phyloP scores from a whole-genome alignment of 2,797 vertebrate genomes.

The Distichodus sexfasciatus region DNA sequence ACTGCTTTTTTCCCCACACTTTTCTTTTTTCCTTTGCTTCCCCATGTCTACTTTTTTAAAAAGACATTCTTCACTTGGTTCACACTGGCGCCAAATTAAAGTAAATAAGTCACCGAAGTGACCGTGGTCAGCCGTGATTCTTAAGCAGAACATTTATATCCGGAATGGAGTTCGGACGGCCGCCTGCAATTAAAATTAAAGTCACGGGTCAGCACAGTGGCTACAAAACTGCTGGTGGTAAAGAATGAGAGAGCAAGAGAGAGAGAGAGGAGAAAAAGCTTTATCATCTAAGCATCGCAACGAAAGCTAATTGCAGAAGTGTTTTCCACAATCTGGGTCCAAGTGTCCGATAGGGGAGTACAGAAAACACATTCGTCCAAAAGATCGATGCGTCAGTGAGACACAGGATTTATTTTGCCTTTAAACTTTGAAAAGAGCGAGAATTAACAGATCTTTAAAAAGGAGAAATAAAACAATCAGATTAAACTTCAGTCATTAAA shows the following conservation, averaged over 20 bases:
- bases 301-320: slow-evolving; percentile 7
- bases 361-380: slow-evolving; percentile 7
- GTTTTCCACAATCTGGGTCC: slow-evolving; percentile 20
- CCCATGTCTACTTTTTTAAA: slow-evolving; percentile 61
- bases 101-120: slow-evolving; percentile 55
- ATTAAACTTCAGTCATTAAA: no score
- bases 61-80: no score
- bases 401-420: not conserved
- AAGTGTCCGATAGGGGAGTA: not conserved
- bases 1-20: not conserved
- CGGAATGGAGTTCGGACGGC: not conserved
- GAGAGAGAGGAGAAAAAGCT: not conserved
- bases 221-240: not conserved
- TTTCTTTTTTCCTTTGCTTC: slow-evolving; percentile 31
- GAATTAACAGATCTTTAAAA: not conserved
- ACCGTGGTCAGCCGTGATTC: slow-evolving; percentile 37
- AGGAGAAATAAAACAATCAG: no score
- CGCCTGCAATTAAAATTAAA: slow-evolving; percentile 15
- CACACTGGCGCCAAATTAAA: slow-evolving; percentile 45
- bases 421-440: not conserved
- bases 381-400: not conserved
- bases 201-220: not conserved
- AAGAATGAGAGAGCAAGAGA: not conserved
- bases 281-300: not conserved
- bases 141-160: slow-evolving; percentile 22